Base-by-base conservation (phyloP, 2,888 invertebrate species). In the Sinelater perroti region DNA sequence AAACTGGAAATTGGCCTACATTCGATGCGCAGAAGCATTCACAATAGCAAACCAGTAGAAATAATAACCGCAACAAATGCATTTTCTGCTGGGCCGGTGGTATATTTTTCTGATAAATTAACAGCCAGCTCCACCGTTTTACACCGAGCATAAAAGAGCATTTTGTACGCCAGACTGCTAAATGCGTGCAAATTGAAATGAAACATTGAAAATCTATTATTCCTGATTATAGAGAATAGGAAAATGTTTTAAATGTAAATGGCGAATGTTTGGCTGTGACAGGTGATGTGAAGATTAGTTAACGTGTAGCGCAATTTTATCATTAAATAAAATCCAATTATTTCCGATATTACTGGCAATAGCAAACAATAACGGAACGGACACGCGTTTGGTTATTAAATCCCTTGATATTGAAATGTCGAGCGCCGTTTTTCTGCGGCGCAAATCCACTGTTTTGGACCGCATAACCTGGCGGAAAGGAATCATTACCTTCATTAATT, bases 191-290 rank as follows among this genome's bases (percentile, higher is more conserved):
- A 54, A 58, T 49, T 54, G 50, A 58, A 58, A 49, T 36, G 58
- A 49, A 54, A 58, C 50, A 58, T 49, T 18, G 42, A 58, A 54
- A 58, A 54, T 49, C 24, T 58, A 54, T 54, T 54, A 42, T 45
- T 18, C 35, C 14, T 21, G 31, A 56, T 44, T 54, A 47, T 54
- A 11, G 42, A 47, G 35, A 40, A 8, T 40, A 31, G 17, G 24
- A 49, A 47, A 35, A 14, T 42, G 28, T 53, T 53, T 42, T 8
- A 52, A 42, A 26, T 28, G 45, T 46, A 38, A 57, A 46, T 38
- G 24, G 40, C 28, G 33, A 24, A 47, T 31, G 42, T 44, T 10
- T 20, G 17, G 26, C 31, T 49, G 49, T 58, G 57, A 57, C 52
- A 57, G 57, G 31, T 54, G 38, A 56, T 47, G 35, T 47, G 38